Conservation (phyloP, 2,888 invertebrate species). For the Tillus elongatus region DNA sequence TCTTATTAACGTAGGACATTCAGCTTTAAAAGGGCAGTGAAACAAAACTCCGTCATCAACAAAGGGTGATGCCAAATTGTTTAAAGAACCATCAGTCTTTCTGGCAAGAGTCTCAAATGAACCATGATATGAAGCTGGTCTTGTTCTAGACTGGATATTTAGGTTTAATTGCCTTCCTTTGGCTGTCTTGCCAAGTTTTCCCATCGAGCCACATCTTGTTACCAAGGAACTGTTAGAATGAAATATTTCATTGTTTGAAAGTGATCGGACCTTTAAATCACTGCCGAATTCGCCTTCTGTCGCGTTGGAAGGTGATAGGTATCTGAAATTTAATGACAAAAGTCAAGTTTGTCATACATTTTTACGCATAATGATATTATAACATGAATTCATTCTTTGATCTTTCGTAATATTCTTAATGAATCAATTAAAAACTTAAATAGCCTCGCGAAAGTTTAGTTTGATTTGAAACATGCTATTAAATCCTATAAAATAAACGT, state of each 20-base stretch:
- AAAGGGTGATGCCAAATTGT: slow-evolving; percentile 9
- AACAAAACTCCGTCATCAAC: slow-evolving; percentile 22
- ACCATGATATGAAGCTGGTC: slow-evolving; percentile 32
- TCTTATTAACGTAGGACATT: slow-evolving; percentile 28
- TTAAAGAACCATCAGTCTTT: slow-evolving; percentile 15
- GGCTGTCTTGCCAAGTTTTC: slow-evolving; percentile 23
- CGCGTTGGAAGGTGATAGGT: slow-evolving; percentile 17
- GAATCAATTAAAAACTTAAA: no score
- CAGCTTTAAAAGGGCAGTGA: slow-evolving; percentile 32
- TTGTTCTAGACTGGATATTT: slow-evolving; percentile 19
- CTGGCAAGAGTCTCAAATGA: slow-evolving; percentile 32
- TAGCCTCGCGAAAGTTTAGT: no score
- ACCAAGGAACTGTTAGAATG: slow-evolving; percentile 27
- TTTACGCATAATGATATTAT: no score
- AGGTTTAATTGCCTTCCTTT: slow-evolving; percentile 20
- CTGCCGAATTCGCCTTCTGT: slow-evolving; percentile 22
- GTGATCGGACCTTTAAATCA: slow-evolving; percentile 38
- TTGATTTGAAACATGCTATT: no score
- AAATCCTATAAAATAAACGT: no score
- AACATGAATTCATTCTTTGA: no score
- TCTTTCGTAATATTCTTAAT: no score
- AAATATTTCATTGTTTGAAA: slow-evolving; percentile 44
- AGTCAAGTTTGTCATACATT: no score
- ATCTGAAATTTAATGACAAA: slow-evolving; percentile 26
- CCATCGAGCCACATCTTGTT: slow-evolving; percentile 30